phyloP scores from a whole-genome alignment of 2,888 invertebrate genomes.

The Eugnorisma glareosa region DNA sequence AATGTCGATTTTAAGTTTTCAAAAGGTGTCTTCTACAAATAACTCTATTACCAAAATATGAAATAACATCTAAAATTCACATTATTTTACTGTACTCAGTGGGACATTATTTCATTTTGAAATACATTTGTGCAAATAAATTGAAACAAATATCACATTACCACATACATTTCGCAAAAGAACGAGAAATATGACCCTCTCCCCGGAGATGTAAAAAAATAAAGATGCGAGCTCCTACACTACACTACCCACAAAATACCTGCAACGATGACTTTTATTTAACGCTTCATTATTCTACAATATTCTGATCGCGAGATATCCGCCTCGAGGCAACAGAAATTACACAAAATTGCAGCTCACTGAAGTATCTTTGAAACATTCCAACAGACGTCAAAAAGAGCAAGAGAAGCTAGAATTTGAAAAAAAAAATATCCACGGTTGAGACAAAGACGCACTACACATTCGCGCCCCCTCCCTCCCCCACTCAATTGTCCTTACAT shows the following conservation, averaged over 20 bases:
- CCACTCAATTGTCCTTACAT: slow-evolving; percentile 88
- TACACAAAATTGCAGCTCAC: slow-evolving; percentile 43
- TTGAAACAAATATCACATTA: slow-evolving; percentile 59
- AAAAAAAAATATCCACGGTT: slow-evolving; percentile 76
- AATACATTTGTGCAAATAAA: slow-evolving; percentile 48
- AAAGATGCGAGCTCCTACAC: slow-evolving; percentile 27
- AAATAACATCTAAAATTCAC: slow-evolving; percentile 13
- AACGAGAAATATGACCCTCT: slow-evolving; percentile 50
- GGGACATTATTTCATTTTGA: slow-evolving; percentile 47
- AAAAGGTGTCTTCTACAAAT: not conserved
- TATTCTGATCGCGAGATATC: slow-evolving; percentile 37
- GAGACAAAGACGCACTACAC: slow-evolving; percentile 82
- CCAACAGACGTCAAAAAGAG: slow-evolving; percentile 75
- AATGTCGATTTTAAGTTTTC: not conserved
- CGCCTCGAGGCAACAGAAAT: slow-evolving; percentile 38
- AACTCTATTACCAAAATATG: not conserved
- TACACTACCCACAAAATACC: slow-evolving; percentile 15
- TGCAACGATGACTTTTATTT: slow-evolving; percentile 40
- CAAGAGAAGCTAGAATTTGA: slow-evolving; percentile 59
- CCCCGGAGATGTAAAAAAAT: slow-evolving; percentile 49
- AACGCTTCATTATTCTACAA: slow-evolving; percentile 48
- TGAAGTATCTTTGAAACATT: slow-evolving; percentile 53
- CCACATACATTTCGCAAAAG: slow-evolving; percentile 50
- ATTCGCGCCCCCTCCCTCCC: slow-evolving; percentile 75
- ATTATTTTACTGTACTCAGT: slow-evolving; percentile 41